phyloP scores from a whole-genome alignment of 2,797 vertebrate genomes.

The Trachurus trachurus region DNA sequence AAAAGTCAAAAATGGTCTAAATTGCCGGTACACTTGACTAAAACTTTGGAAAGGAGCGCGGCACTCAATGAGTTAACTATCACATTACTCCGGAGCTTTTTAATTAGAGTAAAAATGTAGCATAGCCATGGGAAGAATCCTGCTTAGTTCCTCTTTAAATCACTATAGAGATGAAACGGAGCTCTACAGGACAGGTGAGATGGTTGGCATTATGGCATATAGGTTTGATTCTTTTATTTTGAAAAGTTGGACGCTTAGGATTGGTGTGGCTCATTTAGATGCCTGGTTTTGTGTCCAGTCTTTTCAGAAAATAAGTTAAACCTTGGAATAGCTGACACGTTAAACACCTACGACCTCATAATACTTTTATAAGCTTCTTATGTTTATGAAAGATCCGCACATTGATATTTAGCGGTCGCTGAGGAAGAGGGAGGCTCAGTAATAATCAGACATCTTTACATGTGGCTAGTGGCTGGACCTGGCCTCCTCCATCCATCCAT shows the following conservation, averaged over 20 bases:
- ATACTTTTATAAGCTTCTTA: conserved; percentile 7
- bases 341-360: background rate
- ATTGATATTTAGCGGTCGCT: conserved; percentile 20
- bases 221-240: background rate
- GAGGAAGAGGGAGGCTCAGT: conserved; percentile 3
- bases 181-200: background rate
- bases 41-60: no score
- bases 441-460: conserved; percentile 41
- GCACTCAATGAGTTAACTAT: no score
- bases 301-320: background rate
- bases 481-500: conserved; percentile 24
- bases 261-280: background rate
- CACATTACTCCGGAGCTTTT: no score
- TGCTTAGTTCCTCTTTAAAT: no score
- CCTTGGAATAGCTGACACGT: background rate
- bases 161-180: background rate
- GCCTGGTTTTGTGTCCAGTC: background rate
- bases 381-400: conserved; percentile 12
- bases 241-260: background rate
- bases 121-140: no score
- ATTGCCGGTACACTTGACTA: no score
- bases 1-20: no score
- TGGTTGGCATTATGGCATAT: background rate
- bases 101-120: no score
- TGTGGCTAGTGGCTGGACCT: conserved; percentile 42